These are phyloP conservation scores for Chondrosia reniformis DNA, from an alignment of 37 sponge, comb jelly and placozoan genomes.

Conservation along the genomic window DNA sequence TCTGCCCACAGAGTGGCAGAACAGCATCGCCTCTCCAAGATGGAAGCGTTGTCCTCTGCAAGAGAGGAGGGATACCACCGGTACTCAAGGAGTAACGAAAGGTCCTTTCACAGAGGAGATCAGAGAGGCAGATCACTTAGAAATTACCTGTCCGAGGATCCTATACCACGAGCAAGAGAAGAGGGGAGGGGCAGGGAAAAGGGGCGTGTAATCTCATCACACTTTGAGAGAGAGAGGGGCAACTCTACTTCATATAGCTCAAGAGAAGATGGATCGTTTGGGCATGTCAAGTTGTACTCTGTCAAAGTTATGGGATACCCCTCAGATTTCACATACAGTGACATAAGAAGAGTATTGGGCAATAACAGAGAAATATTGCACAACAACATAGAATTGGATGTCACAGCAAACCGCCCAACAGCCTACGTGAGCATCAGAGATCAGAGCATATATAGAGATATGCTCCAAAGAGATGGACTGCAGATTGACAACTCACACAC, in stretches of 20 bases:
- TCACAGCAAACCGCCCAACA: not conserved
- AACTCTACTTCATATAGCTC: not conserved
- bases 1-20: too few species aligned
- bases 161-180: not conserved
- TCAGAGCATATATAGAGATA: slow-evolving; percentile 28
- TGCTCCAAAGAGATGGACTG: slow-evolving; percentile 32
- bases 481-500: slow-evolving; percentile 8
- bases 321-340: slow-evolving; percentile 37
- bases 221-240: too few species aligned
- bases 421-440: slow-evolving; percentile 36
- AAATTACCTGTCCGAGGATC: not conserved
- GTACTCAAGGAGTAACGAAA: too few species aligned
- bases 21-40: too few species aligned
- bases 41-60: too few species aligned
- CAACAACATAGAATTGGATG: slow-evolving; percentile 42
- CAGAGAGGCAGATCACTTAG: too few species aligned
- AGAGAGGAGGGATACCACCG: too few species aligned
- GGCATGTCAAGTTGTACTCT: not conserved
- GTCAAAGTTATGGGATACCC: slow-evolving; percentile 62
- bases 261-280: slow-evolving; percentile 18
- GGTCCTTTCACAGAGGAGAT: too few species aligned
- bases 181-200: too few species aligned
- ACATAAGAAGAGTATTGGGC: slow-evolving; percentile 45
- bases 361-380: slow-evolving; percentile 22
- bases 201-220: too few species aligned